Percentiles rank a stretch among this genome's conserved stretches.
These are phyloP conservation scores for Eupithecia dodoneata DNA, from an alignment of 2,888 invertebrate genomes.

Conservation along the genomic window DNA sequence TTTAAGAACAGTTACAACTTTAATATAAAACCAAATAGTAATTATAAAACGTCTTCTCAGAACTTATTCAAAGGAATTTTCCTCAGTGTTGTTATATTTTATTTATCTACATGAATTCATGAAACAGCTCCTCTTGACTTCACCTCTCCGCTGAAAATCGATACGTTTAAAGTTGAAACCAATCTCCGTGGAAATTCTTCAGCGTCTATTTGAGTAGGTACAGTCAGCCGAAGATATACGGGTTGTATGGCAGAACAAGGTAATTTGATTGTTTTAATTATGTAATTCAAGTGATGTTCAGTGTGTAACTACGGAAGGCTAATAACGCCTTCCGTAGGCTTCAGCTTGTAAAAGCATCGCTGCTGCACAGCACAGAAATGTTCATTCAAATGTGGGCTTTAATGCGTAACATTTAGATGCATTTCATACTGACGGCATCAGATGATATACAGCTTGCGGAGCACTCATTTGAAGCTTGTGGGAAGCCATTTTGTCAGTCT, in stretches of 20 bases:
- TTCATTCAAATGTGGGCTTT: too few species aligned
- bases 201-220: not conserved
- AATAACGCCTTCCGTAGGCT: too few species aligned
- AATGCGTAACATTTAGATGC: too few species aligned
- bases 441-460: too few species aligned
- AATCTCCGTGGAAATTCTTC: not conserved
- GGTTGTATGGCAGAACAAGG: not conserved
- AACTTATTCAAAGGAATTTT: not conserved
- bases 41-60: not conserved
- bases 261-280: too few species aligned
- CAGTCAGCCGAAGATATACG: not conserved
- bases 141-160: not conserved
- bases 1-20: not conserved
- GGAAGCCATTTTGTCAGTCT: too few species aligned
- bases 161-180: not conserved
- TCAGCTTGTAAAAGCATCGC: too few species aligned
- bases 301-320: too few species aligned
- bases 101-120: not conserved
- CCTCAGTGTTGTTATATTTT: not conserved
- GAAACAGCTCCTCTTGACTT: not conserved
- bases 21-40: not conserved
- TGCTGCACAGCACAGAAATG: too few species aligned
- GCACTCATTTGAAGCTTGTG: too few species aligned
- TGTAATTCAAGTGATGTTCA: too few species aligned
- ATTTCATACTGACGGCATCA: too few species aligned